Percentiles rank a stretch among this genome's conserved stretches.
phyloP scores from a whole-genome alignment of 37 sponge, comb jelly and placozoan genomes.

The Geodia barretti region DNA sequence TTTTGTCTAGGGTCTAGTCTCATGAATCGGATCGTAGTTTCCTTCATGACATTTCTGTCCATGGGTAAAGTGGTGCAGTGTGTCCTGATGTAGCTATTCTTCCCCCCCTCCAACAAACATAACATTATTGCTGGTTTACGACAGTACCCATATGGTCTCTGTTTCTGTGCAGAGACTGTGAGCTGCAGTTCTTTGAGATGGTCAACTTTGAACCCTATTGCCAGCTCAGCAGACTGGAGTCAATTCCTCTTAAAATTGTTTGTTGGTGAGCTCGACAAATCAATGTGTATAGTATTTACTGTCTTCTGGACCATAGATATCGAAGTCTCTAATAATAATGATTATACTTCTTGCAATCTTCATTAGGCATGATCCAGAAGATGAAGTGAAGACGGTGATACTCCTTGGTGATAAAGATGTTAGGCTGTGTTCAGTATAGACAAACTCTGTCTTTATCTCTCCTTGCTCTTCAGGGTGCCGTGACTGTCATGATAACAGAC shows the following conservation, averaged over 20 bases:
- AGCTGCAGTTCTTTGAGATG: conserved; percentile 92
- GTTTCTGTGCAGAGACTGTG: conserved; percentile 72
- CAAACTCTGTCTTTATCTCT: not conserved
- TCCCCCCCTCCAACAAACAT: not conserved
- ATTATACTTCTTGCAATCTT: no score
- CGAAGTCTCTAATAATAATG: no score
- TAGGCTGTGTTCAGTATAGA: not conserved
- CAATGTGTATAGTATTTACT: no score
- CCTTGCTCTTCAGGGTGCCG: conserved; percentile 52
- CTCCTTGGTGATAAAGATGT: conserved; percentile 84
- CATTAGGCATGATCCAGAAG: conserved; percentile 28
- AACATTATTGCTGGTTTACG: not conserved
- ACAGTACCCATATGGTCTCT: no score
- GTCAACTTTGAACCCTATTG: conserved; percentile 96
- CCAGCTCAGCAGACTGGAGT: conserved; percentile 81
- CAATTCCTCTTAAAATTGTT: conserved; percentile 76
- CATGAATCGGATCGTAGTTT: no score
- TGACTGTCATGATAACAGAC: conserved; percentile 67
- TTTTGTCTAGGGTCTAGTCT: no score
- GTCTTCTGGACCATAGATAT: no score
- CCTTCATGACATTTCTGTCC: no score
- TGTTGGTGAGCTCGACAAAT: conserved; percentile 94
- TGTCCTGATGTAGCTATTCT: not conserved
- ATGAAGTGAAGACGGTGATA: conserved; percentile 53
- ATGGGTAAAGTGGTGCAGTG: no score